These are phyloP conservation scores for Eulimnadia texana DNA, from an alignment of 1,140 invertebrate genomes.

Conservation along the genomic window DNA sequence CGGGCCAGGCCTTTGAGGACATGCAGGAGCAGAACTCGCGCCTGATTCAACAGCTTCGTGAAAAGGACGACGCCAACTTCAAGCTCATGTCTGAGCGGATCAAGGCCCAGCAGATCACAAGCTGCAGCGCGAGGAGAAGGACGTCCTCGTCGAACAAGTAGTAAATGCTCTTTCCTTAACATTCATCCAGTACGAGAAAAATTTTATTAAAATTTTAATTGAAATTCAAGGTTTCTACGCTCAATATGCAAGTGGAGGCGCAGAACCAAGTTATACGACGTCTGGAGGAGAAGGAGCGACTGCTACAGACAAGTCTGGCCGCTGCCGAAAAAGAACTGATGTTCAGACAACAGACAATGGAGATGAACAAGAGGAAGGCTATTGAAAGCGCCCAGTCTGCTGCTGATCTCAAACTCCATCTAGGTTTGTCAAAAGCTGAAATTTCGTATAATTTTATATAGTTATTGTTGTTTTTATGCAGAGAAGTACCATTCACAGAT, in stretches of 20 bases:
- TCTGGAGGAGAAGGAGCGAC: constrained; percentile 90
- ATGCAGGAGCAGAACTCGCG: constrained; percentile 98
- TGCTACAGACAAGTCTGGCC: constrained; percentile 79
- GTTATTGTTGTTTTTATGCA: constrained; percentile 23
- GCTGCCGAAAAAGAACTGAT: constrained; percentile 89
- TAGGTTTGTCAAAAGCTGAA: constrained; percentile 44
- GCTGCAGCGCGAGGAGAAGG: constrained; percentile 83
- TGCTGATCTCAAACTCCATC: constrained; percentile 90
- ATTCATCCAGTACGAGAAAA: too few species aligned
- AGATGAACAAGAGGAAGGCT: constrained; percentile 94
- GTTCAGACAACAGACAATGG: constrained; percentile 81
- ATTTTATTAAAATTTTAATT: neutral
- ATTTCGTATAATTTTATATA: neutral
- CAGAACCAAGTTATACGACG: constrained; percentile 88
- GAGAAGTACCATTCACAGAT: constrained; percentile 91
- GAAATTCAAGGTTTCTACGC: constrained; percentile 43
- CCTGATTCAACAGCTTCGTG: constrained; percentile 84
- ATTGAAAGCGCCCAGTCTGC: constrained; percentile 86
- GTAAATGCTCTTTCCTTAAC: constrained; percentile 18
- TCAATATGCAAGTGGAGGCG: constrained; percentile 85
- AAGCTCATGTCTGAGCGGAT: constrained; percentile 97
- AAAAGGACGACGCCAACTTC: constrained; percentile 98
- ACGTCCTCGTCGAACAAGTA: constrained; percentile 75
- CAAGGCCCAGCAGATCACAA: constrained; percentile 95
- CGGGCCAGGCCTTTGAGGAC: constrained; percentile 96